phyloP scores from a whole-genome alignment of 1,140 invertebrate species.

The Leptinotarsa lineolata region DNA sequence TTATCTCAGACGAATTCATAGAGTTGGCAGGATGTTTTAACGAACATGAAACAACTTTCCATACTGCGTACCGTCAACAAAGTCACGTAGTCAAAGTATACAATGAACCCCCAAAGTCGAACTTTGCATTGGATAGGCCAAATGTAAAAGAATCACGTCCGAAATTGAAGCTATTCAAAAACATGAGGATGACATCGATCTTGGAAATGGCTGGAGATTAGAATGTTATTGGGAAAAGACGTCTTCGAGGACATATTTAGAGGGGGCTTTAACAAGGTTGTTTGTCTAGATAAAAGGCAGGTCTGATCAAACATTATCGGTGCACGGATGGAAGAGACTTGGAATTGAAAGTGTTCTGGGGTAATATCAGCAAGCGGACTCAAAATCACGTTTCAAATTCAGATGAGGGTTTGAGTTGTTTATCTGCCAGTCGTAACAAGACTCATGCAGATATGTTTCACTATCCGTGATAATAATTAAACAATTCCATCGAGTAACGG shows the following conservation, averaged over 20 bases:
- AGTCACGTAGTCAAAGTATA: constrained; percentile 6
- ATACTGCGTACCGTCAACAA: not conserved
- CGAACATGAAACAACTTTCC: not conserved
- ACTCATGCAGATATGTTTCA: no score
- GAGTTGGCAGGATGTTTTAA: not conserved
- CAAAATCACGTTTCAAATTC: no score
- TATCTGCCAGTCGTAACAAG: no score
- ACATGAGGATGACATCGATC: not conserved
- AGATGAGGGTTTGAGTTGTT: no score
- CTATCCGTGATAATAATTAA: no score
- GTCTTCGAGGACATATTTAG: not conserved
- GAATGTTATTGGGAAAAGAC: not conserved
- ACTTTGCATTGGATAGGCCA: not conserved
- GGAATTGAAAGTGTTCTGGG: no score
- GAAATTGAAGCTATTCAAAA: not conserved
- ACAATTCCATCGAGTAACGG: no score
- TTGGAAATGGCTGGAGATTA: not conserved
- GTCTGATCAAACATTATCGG: no score
- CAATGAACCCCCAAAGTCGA: not conserved
- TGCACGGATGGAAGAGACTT: no score
- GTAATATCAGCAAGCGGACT: no score
- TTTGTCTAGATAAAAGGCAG: not conserved
- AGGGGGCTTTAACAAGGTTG: not conserved
- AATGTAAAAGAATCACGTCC: constrained; percentile 8
- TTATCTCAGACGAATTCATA: not conserved